Percentiles rank a stretch among this genome's conserved stretches.
These are phyloP conservation scores for Lipophrys pholis DNA, from an alignment of 2,113 vertebrate species.

Conservation along the genomic window DNA sequence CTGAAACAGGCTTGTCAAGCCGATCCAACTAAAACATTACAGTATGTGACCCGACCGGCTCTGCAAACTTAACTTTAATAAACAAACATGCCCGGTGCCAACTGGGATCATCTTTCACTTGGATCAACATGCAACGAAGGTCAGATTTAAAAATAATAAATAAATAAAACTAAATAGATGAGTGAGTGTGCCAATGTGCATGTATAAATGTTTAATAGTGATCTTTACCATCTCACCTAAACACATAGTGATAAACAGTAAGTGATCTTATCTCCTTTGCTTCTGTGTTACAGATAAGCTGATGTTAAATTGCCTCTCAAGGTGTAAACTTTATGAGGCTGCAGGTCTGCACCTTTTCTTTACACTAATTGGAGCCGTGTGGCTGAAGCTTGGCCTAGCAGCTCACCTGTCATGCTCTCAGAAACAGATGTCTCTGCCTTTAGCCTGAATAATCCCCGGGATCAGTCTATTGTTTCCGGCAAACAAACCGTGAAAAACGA, in stretches of 20 bases:
- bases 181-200: too few relatives aligned
- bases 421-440: conserved; percentile 56
- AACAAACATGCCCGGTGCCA: background rate
- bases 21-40: background rate
- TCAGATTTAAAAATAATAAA: background rate
- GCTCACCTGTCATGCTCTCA: conserved; percentile 24
- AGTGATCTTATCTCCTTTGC: conserved; percentile 1
- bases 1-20: too few relatives aligned
- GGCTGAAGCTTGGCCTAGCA: background rate
- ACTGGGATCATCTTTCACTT: background rate
- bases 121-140: background rate
- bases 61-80: background rate
- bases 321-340: background rate
- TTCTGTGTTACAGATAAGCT: conserved; percentile 10
- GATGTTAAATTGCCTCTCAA: conserved; percentile 18
- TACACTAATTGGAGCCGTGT: too few relatives aligned
- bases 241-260: conserved; percentile 23
- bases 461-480: conserved; percentile 42
- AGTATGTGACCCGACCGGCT: conserved; percentile 45
- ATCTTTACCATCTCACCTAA: background rate
- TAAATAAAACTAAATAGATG: background rate
- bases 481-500: conserved; percentile 42
- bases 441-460: conserved; percentile 49
- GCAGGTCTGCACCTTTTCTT: too few relatives aligned
- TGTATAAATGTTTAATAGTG: too few relatives aligned